Base-by-base conservation (phyloP, 1,140 invertebrate genomes). In the Nomia melanderi region DNA sequence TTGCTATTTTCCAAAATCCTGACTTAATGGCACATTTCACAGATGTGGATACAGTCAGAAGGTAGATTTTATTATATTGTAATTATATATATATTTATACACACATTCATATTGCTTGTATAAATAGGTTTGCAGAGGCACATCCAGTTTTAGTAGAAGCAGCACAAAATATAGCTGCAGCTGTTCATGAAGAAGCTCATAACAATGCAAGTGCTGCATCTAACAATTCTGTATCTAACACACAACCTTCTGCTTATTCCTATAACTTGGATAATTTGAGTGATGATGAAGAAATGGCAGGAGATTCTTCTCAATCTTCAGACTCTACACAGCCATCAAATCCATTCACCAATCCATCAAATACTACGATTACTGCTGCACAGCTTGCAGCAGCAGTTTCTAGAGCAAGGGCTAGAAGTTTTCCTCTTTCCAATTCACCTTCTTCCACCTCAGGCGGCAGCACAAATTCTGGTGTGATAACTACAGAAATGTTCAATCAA, bases 1-100 rank as follows among this genome's bases (percentile, higher is more conserved):
- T 94, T 59, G 92, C 94, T 4, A 91, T 94, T 71, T 87, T 94
- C n/a, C 93, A 93, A 80, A 93, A 94, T 87, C 92, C 93, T 33
- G 93, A 94, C 83, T 85, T 95, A 64, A 90, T 94, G 83, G 86
- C 91, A 17, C 92, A 94, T 78, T 90, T 94, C 60, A 91, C 89
- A 20, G 92, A 94, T 84, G 69, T 89, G 39, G 90, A 93, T 27
- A 93, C 91, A 36, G 91, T 94, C 0, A 90, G 89, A 86, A 92
- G 90, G 93, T 93, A 87, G 70, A 8, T 50, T 59, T 44, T 29
- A 60, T 9, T 36, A 27, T 64, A 53, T 33, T 4, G n/a, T 93
- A 0, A n/a, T 53, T 39, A 11, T 8, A 6, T 47, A 83, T 84
- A 75, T 86, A n/a, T n/a, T n/a, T n/a, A n/a, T n/a, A n/a, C n/a